These are phyloP conservation scores for Noctilio leporinus DNA, from an alignment of 2,113 vertebrate species.

Conservation along the genomic window DNA sequence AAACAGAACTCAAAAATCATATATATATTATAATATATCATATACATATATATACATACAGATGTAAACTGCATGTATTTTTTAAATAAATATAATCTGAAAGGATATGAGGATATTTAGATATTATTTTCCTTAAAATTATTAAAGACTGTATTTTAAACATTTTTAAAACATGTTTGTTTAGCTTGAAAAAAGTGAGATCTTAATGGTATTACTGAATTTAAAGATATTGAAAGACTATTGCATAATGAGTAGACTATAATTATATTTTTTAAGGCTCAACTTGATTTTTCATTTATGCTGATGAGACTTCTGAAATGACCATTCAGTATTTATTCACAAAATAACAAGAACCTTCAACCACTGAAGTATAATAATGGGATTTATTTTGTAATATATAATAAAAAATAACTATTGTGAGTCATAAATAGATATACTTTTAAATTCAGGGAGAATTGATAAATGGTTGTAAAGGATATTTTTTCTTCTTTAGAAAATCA, in stretches of 20 bases:
- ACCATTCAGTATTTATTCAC: neutral
- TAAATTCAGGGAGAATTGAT: neutral
- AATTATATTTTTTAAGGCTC: neutral
- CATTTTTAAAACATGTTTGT: neutral
- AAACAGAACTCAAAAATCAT: no score
- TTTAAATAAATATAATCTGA: neutral
- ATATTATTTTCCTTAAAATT: constrained; percentile 12
- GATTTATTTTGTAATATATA: neutral
- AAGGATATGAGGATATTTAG: neutral
- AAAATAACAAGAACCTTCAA: neutral
- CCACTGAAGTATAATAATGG: neutral
- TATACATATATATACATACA: neutral
- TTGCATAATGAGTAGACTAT: neutral
- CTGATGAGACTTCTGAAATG: neutral
- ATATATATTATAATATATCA: no score
- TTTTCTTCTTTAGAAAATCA: constrained; percentile 31
- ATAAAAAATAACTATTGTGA: neutral
- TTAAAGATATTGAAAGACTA: neutral
- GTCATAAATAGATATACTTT: neutral
- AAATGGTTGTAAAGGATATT: neutral
- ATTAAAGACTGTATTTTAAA: neutral
- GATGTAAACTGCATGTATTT: neutral
- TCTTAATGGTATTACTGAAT: neutral
- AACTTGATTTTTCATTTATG: neutral
- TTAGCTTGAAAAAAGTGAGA: neutral